Evolutionary conservation across 2,888 invertebrate genomes (phyloP), one percentile per base, ranked within the genome.

Genomic region (Nebria salina): DNA sequence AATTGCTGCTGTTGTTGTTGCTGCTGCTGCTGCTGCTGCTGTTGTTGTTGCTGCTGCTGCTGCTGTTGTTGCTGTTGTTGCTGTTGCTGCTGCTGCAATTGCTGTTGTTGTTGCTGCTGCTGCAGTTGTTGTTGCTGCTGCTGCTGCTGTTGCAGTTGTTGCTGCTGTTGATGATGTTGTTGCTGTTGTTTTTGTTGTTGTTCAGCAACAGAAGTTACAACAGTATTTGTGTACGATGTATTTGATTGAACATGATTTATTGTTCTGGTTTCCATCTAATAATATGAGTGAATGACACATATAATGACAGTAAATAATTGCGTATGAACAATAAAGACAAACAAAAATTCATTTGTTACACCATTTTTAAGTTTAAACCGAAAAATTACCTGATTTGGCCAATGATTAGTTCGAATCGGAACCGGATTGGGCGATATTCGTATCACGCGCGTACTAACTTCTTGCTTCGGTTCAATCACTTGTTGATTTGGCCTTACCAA

Each of bases 391-490:
- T 80, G 80, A 75, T 80, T 80, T 68, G 75, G 75, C 80, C 80
- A 80, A 73, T 76, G 76, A 25, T 65, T 81, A 65, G 76, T 65
- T 43, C 84, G 84, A 73, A 81, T 72, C 42, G 87, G 87, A 76
- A 91, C 90, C 72, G 93, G 92, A 83, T 93, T 94, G 11, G 96
- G 96, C 1, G 96, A 96, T 86, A 96, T 94, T 86, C 96, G 90
- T 86, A 96, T 96, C 65, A 96, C 96, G 89, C 96, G 95, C 42
- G 95, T 94, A 72, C 93, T 93, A 54, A 92, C 91, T 82, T 92
- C 91, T 76, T 64, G 65, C 65, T 81, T 81, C 42, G 34, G 25
- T 72, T 81, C 72, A 85, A 85, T 87, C 85, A 82, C 86, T 85
- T 83, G 86, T 75, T 76, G 82, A 41, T 90, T 90, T 13, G 95